These are phyloP conservation scores for Ganaspis brasiliensis DNA, from an alignment of 2,888 invertebrate genomes.

Conservation along the genomic window DNA sequence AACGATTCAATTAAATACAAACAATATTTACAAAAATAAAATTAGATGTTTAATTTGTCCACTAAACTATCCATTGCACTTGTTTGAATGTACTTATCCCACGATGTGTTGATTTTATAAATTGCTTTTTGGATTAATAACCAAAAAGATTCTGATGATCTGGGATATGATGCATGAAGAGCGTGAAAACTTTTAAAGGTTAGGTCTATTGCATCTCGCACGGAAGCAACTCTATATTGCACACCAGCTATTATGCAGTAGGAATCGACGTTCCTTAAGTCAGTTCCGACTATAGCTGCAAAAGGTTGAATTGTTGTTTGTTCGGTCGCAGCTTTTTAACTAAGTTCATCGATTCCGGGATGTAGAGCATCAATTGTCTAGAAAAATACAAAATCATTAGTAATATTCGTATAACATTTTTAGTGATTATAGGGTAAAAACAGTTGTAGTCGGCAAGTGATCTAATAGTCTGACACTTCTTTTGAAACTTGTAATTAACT, in stretches of 20 bases:
- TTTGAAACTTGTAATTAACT: too few species aligned
- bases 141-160: constrained; percentile 57
- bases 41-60: neutral
- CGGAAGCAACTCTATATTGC: neutral
- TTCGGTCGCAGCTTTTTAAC: neutral
- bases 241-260: neutral
- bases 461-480: neutral
- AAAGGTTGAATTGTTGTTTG: constrained; percentile 7
- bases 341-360: neutral
- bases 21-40: neutral
- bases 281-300: neutral
- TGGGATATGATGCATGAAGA: constrained; percentile 53
- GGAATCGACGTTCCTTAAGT: neutral
- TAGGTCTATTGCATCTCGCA: constrained; percentile 49
- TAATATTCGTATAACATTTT: neutral
- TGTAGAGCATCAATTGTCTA: neutral
- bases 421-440: neutral
- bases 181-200: constrained; percentile 59
- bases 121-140: constrained; percentile 57
- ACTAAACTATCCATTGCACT: constrained; percentile 2
- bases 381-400: neutral
- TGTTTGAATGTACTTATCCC: constrained; percentile 18
- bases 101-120: constrained; percentile 51
- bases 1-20: neutral
- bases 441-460: too few species aligned